These are phyloP conservation scores for Heterodera schachtii DNA, from an alignment of 1,140 invertebrate species.

Conservation along the genomic window DNA sequence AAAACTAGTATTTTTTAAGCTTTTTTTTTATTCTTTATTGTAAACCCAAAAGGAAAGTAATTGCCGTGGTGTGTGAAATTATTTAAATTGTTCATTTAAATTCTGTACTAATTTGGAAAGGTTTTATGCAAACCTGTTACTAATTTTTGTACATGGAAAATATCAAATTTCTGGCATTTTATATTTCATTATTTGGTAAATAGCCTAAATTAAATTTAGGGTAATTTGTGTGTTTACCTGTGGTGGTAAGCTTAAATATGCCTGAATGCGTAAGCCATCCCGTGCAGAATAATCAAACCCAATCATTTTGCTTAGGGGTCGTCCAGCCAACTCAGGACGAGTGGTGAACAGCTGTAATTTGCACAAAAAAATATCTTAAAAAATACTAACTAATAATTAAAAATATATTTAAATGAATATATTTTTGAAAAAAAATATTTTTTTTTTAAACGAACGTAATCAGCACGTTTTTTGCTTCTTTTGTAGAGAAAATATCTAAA, in stretches of 20 bases:
- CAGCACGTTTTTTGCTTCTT: constrained; percentile 55
- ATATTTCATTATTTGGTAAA: no score
- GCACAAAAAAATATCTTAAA: not conserved
- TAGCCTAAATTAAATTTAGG: no score
- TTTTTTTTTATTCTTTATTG: no score
- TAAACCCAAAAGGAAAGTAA: no score
- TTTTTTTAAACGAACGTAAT: constrained; percentile 36
- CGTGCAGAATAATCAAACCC: constrained; percentile 63
- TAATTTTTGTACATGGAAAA: no score
- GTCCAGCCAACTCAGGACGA: constrained; percentile 48
- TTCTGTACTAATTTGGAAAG: no score
- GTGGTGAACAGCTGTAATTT: constrained; percentile 43
- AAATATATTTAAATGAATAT: not conserved
- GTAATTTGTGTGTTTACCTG: constrained; percentile 22
- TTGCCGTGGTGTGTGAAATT: no score
- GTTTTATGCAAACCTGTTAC: no score
- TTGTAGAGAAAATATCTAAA: constrained; percentile 50
- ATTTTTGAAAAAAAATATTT: constrained; percentile 50
- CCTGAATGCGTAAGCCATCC: constrained; percentile 60
- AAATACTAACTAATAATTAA: not conserved
- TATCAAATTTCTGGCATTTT: not conserved
- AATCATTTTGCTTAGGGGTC: constrained; percentile 56
- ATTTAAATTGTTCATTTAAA: not conserved
- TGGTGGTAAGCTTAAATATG: constrained; percentile 62
- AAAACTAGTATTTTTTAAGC: no score